These are phyloP conservation scores for Odontomachus brunneus DNA, from an alignment of 1,140 invertebrate genomes.

Conservation along the genomic window DNA sequence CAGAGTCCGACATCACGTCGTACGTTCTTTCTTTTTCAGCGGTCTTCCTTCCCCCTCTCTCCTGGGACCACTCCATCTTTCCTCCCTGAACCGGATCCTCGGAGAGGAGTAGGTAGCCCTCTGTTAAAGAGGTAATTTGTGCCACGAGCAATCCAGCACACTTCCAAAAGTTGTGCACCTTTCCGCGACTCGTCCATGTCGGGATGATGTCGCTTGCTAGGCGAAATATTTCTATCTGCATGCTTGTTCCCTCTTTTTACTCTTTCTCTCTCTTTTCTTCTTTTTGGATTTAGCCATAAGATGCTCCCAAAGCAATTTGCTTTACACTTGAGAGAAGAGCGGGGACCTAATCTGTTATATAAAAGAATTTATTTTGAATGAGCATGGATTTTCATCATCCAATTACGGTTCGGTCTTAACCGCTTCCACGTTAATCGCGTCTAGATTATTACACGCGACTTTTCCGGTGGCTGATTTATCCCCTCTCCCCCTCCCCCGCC, in stretches of 20 bases:
- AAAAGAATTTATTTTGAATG: background rate
- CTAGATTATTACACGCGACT: constrained; percentile 60
- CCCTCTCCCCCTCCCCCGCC: background rate
- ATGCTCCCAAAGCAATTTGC: background rate
- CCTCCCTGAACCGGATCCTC: constrained; percentile 63
- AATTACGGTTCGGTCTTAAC: constrained; percentile 17
- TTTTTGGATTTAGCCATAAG: background rate
- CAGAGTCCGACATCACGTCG: constrained; percentile 57
- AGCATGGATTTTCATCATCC: constrained; percentile 1
- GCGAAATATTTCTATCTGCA: background rate
- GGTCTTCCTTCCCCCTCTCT: constrained; percentile 51
- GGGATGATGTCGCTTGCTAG: constrained; percentile 18
- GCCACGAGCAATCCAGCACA: constrained; percentile 69
- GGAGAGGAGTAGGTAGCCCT: constrained; percentile 71
- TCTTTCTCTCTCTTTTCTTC: background rate
- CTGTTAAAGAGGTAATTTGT: constrained; percentile 81
- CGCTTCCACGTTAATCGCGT: constrained; percentile 58
- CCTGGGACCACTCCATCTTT: constrained; percentile 80
- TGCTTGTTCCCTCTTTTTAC: background rate
- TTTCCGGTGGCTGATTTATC: constrained; percentile 68
- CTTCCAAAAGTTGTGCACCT: constrained; percentile 63
- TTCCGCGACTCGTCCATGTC: constrained; percentile 12
- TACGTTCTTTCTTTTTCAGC: constrained; percentile 71
- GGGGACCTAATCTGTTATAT: background rate
- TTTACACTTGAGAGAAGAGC: background rate